Evolutionary conservation across 64 coral and sea anemone genomes (phyloP).

Genomic region (Anthopleura sola): DNA sequence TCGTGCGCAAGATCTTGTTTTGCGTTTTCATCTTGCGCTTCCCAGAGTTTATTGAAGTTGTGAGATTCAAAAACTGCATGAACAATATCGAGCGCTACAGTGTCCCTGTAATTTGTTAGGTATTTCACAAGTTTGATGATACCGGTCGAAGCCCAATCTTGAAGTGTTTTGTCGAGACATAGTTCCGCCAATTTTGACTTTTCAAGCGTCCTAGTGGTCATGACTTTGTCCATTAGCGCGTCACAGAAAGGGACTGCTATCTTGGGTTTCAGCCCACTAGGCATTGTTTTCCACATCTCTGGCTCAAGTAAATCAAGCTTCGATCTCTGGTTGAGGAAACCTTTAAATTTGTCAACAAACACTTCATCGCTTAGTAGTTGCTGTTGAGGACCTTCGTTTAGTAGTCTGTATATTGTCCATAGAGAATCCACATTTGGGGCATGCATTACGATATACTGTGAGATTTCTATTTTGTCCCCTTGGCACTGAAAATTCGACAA

Average conservation of each 20-base stretch:
- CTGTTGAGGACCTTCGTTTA: background rate
- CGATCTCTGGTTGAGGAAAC: background rate
- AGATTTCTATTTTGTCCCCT: background rate
- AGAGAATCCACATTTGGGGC: slow-evolving; percentile 25
- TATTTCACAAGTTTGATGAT: background rate
- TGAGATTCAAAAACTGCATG: background rate
- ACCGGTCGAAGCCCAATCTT: background rate
- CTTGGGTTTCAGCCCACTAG: slow-evolving; percentile 6
- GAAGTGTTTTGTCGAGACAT: slow-evolving; percentile 7
- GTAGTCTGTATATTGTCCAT: slow-evolving; percentile 5
- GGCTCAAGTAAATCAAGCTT: slow-evolving; percentile 27
- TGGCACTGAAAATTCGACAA: background rate
- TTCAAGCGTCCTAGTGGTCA: background rate
- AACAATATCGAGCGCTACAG: background rate
- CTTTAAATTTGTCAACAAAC: background rate
- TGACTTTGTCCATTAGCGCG: background rate
- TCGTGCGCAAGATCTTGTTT: too few species aligned
- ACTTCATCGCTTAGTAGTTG: too few species aligned
- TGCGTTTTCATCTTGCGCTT: background rate
- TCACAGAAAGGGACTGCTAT: slow-evolving; percentile 28
- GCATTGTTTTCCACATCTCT: slow-evolving; percentile 20
- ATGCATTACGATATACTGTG: background rate
- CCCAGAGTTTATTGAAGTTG: background rate
- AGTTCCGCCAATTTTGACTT: background rate
- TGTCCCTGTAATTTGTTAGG: background rate